These are phyloP conservation scores for Drosophila leontia DNA, from an alignment of 1,140 invertebrate species.

Conservation along the genomic window DNA sequence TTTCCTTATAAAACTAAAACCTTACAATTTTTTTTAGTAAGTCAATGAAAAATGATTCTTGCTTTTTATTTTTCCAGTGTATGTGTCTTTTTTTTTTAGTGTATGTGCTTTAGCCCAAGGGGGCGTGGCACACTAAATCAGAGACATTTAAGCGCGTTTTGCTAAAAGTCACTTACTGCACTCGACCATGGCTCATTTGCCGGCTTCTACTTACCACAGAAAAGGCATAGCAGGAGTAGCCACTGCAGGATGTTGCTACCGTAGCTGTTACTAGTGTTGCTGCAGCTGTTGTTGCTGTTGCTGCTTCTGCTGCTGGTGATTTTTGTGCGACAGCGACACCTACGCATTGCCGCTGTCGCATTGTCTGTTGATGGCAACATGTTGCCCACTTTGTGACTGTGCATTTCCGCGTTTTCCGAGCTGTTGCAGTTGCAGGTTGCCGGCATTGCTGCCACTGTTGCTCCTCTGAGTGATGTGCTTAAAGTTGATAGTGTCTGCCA, in stretches of 20 bases:
- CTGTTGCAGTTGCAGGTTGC: slow-evolving; percentile 40
- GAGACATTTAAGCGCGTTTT: slow-evolving; percentile 80
- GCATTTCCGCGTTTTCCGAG: slow-evolving; percentile 68
- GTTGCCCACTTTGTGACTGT: slow-evolving; percentile 59
- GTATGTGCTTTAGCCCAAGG: not conserved
- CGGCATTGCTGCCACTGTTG: not conserved
- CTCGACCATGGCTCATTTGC: slow-evolving; percentile 68
- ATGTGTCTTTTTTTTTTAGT: slow-evolving; percentile 28
- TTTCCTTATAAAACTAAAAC: too few relatives aligned
- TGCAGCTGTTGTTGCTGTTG: slow-evolving; percentile 10
- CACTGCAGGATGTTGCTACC: slow-evolving; percentile 41
- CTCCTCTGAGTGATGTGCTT: slow-evolving; percentile 63
- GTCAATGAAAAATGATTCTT: accelerated
- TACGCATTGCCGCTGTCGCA: slow-evolving; percentile 48
- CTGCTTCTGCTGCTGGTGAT: slow-evolving; percentile 26
- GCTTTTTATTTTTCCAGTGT: not conserved
- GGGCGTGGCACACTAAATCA: slow-evolving; percentile 68
- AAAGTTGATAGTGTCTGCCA: slow-evolving; percentile 76
- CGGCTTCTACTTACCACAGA: slow-evolving; percentile 67
- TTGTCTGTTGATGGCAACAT: slow-evolving; percentile 66
- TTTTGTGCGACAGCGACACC: slow-evolving; percentile 52
- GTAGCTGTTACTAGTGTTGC: slow-evolving; percentile 17
- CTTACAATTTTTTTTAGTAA: too few relatives aligned
- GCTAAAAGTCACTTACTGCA: slow-evolving; percentile 73
- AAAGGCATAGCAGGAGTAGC: slow-evolving; percentile 60